A percentile compares a stretch with the other conserved stretches of the same genome.
These are phyloP conservation scores for Mus caroli DNA, from an alignment of 2,797 vertebrate genomes.

Conservation along the genomic window DNA sequence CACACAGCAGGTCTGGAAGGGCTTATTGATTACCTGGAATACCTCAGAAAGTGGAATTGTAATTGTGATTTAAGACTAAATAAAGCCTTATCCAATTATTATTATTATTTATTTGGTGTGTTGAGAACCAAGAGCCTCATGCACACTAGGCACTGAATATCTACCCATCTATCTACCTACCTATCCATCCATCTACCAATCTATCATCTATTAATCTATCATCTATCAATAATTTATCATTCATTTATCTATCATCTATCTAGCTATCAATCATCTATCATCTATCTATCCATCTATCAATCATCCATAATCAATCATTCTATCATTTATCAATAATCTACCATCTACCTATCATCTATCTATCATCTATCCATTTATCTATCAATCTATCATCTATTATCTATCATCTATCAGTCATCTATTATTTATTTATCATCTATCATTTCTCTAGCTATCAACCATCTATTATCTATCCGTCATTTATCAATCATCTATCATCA, in stretches of 20 bases:
- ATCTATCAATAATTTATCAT: not conserved
- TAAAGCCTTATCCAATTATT: not conserved
- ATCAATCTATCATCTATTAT: not conserved
- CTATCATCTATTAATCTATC: not conserved
- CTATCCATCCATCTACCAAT: not conserved
- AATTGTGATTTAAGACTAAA: not conserved
- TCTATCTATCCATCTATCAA: not conserved
- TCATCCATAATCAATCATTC: too few relatives aligned
- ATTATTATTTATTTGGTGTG: not conserved
- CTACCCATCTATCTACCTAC: not conserved
- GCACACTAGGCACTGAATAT: not conserved
- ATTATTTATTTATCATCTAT: not conserved
- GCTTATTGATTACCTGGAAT: not conserved
- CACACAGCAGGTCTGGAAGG: not conserved
- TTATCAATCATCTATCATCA: not conserved
- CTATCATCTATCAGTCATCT: not conserved
- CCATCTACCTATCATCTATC: too few relatives aligned
- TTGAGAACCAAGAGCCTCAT: not conserved
- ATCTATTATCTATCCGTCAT: not conserved
- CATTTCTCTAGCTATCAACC: not conserved
- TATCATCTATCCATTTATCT: too few relatives aligned
- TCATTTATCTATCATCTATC: not conserved
- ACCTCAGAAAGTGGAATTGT: not conserved
- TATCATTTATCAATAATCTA: not conserved
- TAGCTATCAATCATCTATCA: not conserved